phyloP scores from a whole-genome alignment of 2,797 vertebrate species.

The Leptatherina wallacei region DNA sequence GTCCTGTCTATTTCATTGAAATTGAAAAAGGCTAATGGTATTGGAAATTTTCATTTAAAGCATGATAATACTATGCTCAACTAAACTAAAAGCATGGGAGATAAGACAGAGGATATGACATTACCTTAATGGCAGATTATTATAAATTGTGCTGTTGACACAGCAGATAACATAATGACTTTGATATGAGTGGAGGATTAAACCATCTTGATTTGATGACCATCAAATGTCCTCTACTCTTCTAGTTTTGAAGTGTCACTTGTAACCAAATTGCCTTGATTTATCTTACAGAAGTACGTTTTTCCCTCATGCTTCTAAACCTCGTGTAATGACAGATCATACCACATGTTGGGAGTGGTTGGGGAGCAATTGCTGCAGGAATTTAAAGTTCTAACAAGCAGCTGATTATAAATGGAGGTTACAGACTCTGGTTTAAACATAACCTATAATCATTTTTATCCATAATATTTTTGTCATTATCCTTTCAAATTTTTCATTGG shows the following conservation, averaged over 20 bases:
- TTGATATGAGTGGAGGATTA: slow-evolving; percentile 52
- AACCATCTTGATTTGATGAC: slow-evolving; percentile 54
- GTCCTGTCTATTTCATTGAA: slow-evolving; percentile 29
- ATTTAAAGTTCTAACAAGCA: slow-evolving; percentile 5
- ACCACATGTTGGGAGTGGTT: neutral
- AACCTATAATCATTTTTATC: slow-evolving; percentile 8
- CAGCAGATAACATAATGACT: slow-evolving; percentile 56
- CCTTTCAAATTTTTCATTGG: neutral
- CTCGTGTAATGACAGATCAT: slow-evolving; percentile 1
- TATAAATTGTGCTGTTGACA: slow-evolving; percentile 56
- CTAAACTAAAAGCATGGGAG: slow-evolving; percentile 55
- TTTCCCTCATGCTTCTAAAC: slow-evolving; percentile 11
- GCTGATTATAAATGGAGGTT: slow-evolving; percentile 8
- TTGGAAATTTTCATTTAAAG: slow-evolving; percentile 54
- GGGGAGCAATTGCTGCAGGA: neutral
- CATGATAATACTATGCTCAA: slow-evolving; percentile 34
- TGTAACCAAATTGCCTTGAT: slow-evolving; percentile 35
- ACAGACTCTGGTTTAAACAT: slow-evolving; percentile 8
- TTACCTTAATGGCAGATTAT: slow-evolving; percentile 38
- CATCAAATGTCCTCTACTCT: slow-evolving; percentile 50
- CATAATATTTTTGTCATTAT: neutral
- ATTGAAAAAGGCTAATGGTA: slow-evolving; percentile 26
- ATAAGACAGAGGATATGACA: slow-evolving; percentile 57
- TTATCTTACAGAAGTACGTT: slow-evolving; percentile 36
- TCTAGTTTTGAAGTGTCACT: slow-evolving; percentile 44